phyloP scores from a whole-genome alignment of 2,113 vertebrate species.

The Anoura caudifer region DNA sequence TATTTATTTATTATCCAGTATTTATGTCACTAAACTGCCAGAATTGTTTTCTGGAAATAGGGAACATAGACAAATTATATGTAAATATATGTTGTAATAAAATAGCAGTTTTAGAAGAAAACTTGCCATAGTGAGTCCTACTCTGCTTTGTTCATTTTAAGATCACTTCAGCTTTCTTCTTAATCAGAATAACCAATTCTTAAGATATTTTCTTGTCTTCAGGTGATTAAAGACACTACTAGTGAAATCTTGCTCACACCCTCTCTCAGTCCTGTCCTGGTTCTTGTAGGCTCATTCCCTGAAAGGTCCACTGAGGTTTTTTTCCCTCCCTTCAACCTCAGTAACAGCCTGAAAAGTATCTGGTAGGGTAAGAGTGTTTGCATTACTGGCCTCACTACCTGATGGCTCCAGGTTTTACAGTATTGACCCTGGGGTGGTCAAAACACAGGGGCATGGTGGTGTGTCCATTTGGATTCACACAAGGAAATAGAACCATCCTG shows the following conservation, averaged over 20 bases:
- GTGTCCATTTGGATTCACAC: not conserved
- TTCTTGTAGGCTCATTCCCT: not conserved
- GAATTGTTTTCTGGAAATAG: not conserved
- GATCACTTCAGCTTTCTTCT: not conserved
- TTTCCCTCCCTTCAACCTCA: not conserved
- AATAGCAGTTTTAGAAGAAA: not conserved
- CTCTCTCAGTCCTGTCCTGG: not conserved
- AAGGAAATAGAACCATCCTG: not conserved
- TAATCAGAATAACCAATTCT: not conserved
- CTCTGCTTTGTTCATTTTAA: not conserved
- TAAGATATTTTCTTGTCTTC: not conserved
- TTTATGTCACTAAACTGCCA: not conserved
- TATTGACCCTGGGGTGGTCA: not conserved
- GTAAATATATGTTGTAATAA: not conserved
- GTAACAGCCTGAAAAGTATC: not conserved
- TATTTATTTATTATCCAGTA: not conserved
- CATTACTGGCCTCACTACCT: not conserved
- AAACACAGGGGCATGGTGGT: not conserved
- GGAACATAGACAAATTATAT: not conserved
- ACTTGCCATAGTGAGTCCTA: not conserved
- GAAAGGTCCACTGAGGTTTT: not conserved
- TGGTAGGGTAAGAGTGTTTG: not conserved
- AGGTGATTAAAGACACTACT: not conserved
- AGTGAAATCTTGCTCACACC: not conserved
- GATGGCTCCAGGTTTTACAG: not conserved